A percentile compares a stretch with the other conserved stretches of the same genome.
phyloP scores from a whole-genome alignment of 2,797 vertebrate species.

The Florisuga fusca region DNA sequence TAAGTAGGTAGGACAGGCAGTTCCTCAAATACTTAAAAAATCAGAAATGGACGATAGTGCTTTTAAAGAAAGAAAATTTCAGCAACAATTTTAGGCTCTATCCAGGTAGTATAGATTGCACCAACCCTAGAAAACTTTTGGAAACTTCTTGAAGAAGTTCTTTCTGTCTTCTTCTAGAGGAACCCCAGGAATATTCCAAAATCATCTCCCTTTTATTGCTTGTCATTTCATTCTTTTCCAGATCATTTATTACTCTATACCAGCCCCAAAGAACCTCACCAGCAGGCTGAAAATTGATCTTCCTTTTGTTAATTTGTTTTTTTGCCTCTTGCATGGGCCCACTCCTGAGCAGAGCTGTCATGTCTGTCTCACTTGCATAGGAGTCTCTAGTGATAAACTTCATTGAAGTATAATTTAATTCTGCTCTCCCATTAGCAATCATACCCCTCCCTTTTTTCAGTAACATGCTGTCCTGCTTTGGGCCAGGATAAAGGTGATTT shows the following conservation, averaged over 20 bases:
- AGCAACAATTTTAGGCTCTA: background rate
- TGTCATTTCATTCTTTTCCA: background rate
- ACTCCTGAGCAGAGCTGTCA: background rate
- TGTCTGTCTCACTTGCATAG: background rate
- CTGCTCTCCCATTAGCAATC: background rate
- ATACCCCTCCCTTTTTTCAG: background rate
- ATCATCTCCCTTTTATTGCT: background rate
- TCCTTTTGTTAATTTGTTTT: background rate
- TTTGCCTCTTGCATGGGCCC: background rate
- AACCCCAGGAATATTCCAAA: background rate
- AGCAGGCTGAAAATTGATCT: background rate
- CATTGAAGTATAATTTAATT: background rate
- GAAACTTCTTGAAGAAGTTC: background rate
- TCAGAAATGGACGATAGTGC: background rate
- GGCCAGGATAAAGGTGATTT: no score
- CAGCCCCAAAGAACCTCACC: background rate
- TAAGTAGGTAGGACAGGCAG: background rate
- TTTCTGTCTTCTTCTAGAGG: background rate
- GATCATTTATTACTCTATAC: background rate
- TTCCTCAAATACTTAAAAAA: background rate
- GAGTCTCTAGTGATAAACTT: background rate
- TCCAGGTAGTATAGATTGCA: background rate
- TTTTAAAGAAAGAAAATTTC: background rate
- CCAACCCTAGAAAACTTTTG: background rate
- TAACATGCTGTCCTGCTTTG: no score